Evolutionary conservation across 2,797 vertebrate species (phyloP).

Genomic region (Myotis planiceps): DNA sequence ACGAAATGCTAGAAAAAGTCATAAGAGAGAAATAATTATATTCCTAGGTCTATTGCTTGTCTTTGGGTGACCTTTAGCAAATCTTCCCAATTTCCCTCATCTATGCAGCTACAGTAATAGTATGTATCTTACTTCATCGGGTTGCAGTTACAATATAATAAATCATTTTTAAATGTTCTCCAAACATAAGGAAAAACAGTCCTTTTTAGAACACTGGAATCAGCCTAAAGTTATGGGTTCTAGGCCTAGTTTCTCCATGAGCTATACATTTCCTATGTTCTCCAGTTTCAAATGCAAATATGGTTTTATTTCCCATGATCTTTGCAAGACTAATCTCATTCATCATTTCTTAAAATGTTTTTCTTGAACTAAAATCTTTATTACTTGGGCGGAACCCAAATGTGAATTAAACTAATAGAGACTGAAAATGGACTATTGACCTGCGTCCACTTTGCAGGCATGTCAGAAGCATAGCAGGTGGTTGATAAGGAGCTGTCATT

Average conservation of each 20-base stretch:
- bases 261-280: slow-evolving; percentile 23
- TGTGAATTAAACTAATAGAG: slow-evolving; percentile 68
- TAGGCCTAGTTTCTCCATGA: neutral
- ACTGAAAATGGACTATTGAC: slow-evolving; percentile 42
- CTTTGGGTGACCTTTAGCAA: neutral
- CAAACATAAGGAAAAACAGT: slow-evolving; percentile 2
- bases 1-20: neutral
- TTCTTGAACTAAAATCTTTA: slow-evolving; percentile 65
- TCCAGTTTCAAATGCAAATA: slow-evolving; percentile 53
- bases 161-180: neutral
- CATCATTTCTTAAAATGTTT: slow-evolving; percentile 68
- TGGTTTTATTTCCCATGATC: slow-evolving; percentile 51
- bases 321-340: slow-evolving; percentile 64
- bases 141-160: neutral
- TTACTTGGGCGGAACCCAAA: slow-evolving; percentile 67
- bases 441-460: neutral
- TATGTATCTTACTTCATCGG: neutral
- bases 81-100: neutral
- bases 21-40: neutral
- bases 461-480: slow-evolving; percentile 41
- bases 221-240: neutral
- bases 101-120: neutral
- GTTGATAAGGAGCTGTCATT: slow-evolving; percentile 48
- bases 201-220: neutral
- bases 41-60: neutral